Evolutionary conservation across 2,888 invertebrate genomes (phyloP), one percentile per base, ranked within the genome.

Genomic region (Argyra leucocephala): DNA sequence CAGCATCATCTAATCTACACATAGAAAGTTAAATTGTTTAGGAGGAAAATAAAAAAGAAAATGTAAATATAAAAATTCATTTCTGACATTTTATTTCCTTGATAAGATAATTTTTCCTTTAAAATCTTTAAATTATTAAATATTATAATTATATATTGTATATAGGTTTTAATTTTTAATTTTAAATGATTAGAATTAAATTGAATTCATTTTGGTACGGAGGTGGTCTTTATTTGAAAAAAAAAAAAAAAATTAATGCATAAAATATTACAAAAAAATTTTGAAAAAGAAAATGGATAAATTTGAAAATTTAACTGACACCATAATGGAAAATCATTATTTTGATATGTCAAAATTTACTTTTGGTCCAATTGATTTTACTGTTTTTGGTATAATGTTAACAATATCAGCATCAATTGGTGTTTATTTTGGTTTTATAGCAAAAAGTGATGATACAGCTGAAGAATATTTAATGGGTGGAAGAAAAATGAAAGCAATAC

Each of bases 391-490:
- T 1, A 24, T 78, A 5, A 83, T 84, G 82, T 73, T 86, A 62
- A 68, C 73, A 22, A 71, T 82, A 31, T 85, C 85, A 1, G 81
- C 83, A 0, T 76, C 76, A 1, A 84, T 86, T 64, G 86, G 86
- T 36, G 73, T 85, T 12, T 85, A 84, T 73, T 83, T 84, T 71
- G 82, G 81, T 36, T 82, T 80, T 71, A 82, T 80, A 70, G 80
- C 83, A 58, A 82, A 80, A 70, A 73, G 77, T 48, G 76, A 80
- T 63, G 83, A 82, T 67, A 82, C 82, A 0, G 79, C 80, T 0
- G 82, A 84, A 57, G 82, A 82, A 67, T 85, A 85, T 73, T 77
- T 86, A 57, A 80, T 83, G 71, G 86, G 85, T 3, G 82, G 83
- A 63, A 81, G 81, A 66, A 80, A 79, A 66, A 82, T 86, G 81